Percentiles rank a stretch among this genome's conserved stretches.
Conservation (phyloP, 2,888 invertebrate genomes). For the Rhabditoides inermis region DNA sequence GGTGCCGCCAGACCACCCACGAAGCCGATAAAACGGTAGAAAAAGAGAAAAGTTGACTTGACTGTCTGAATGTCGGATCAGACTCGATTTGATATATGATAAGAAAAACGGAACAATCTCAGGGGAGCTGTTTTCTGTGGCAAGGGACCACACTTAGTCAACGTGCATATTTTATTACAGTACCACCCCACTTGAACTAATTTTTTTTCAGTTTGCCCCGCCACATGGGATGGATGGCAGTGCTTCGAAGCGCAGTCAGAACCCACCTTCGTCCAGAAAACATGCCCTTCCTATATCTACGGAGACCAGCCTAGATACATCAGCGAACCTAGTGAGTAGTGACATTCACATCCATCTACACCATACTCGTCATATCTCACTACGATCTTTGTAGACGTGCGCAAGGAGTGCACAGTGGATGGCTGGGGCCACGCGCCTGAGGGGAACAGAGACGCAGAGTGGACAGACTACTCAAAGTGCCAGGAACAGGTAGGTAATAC, state of each 20-base stretch:
- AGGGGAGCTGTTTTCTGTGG: no score
- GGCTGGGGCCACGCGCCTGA: constrained; percentile 18
- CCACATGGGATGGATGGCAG: constrained; percentile 52
- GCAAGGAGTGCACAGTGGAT: constrained; percentile 18
- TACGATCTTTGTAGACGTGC: constrained; percentile 11
- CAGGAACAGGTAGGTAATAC: constrained; percentile 1
- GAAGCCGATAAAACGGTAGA: no score
- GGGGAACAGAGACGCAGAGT: constrained; percentile 11
- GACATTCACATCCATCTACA: neutral
- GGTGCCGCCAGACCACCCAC: no score
- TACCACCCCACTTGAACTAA: no score
- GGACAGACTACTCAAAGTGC: constrained; percentile 37
- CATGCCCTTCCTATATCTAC: constrained; percentile 42
- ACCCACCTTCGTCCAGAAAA: neutral
- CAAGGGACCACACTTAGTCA: no score
- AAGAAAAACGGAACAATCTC: no score
- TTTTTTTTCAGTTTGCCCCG: constrained; percentile 27
- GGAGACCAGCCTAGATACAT: constrained; percentile 14
- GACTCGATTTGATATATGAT: no score
- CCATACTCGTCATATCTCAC: neutral
- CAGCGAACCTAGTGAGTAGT: neutral
- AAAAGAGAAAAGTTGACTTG: no score
- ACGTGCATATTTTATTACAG: neutral
- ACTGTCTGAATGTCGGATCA: no score
- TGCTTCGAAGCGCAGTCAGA: constrained; percentile 32